These are phyloP conservation scores for Antennarius maculatus DNA, from an alignment of 2,797 vertebrate species.

Conservation along the genomic window DNA sequence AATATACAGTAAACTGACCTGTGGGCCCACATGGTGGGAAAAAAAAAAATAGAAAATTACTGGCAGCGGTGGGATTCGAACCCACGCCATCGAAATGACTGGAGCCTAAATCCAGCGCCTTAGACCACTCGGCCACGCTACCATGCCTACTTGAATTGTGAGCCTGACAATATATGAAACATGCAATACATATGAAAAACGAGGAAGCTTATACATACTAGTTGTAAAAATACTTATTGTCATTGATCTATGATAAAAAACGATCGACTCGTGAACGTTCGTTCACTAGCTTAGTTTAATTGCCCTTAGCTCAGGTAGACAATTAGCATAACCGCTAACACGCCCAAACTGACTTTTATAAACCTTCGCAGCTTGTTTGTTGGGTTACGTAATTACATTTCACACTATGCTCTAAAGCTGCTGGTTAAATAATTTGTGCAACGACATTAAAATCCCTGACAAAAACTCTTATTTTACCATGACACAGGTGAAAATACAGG, in stretches of 20 bases:
- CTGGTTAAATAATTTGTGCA: neutral
- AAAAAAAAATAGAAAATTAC: neutral
- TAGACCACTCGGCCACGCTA: constrained; percentile 99
- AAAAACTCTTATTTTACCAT: neutral
- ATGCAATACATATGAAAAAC: too few relatives aligned
- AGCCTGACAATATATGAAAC: too few relatives aligned
- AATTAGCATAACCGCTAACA: neutral
- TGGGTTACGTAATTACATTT: neutral
- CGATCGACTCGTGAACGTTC: too few relatives aligned
- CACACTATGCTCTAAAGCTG: neutral
- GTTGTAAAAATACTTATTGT: too few relatives aligned
- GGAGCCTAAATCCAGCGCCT: constrained; percentile 99
- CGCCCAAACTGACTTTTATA: neutral
- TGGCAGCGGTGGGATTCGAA: constrained; percentile 87
- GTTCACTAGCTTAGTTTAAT: too few relatives aligned
- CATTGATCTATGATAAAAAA: too few relatives aligned
- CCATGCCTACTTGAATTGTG: constrained; percentile 47
- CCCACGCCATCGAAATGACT: constrained; percentile 96
- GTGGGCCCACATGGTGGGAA: too few relatives aligned
- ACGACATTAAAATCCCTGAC: neutral
- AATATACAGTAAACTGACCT: too few relatives aligned
- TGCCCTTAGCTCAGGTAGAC: neutral
- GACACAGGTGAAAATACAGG: neutral
- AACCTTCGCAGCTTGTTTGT: neutral
- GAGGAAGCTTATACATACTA: too few relatives aligned